Evolutionary conservation across 2,113 vertebrate genomes (phyloP).

Genomic region (Mormoops blainvillei): DNA sequence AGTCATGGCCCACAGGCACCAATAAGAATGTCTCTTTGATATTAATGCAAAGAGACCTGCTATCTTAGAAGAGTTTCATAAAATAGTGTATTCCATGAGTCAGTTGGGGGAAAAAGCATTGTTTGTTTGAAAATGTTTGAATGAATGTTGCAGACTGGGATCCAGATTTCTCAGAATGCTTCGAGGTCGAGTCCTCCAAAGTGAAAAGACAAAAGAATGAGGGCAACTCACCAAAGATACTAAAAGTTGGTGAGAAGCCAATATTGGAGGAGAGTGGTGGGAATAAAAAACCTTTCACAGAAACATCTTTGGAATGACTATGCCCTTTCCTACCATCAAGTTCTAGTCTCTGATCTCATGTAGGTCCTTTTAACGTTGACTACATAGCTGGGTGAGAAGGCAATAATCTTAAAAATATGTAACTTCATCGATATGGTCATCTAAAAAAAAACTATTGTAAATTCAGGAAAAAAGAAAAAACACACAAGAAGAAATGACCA

Average conservation of each 20-base stretch:
- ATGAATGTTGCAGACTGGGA: not conserved
- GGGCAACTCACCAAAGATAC: not conserved
- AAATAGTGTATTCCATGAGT: not conserved
- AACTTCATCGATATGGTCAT: not conserved
- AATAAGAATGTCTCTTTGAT: not conserved
- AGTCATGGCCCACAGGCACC: not conserved
- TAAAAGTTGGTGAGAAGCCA: not conserved
- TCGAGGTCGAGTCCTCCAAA: not conserved
- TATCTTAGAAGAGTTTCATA: not conserved
- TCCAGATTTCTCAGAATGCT: not conserved
- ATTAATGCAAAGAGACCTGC: not conserved
- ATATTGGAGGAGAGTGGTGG: not conserved
- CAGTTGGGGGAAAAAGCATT: not conserved
- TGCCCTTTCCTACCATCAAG: not conserved
- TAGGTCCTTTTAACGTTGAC: not conserved
- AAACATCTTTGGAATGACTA: not conserved
- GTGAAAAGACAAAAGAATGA: not conserved
- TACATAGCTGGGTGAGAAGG: not conserved
- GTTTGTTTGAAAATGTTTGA: conserved; percentile 8
- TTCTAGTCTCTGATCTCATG: not conserved
- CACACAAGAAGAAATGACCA: conserved; percentile 14
- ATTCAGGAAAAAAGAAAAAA: not conserved
- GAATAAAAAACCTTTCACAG: not conserved
- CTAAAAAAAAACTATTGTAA: not conserved
- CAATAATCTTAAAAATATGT: not conserved